Conservation (phyloP, 2,797 vertebrate species). For the Syngnathus rostellatus region DNA sequence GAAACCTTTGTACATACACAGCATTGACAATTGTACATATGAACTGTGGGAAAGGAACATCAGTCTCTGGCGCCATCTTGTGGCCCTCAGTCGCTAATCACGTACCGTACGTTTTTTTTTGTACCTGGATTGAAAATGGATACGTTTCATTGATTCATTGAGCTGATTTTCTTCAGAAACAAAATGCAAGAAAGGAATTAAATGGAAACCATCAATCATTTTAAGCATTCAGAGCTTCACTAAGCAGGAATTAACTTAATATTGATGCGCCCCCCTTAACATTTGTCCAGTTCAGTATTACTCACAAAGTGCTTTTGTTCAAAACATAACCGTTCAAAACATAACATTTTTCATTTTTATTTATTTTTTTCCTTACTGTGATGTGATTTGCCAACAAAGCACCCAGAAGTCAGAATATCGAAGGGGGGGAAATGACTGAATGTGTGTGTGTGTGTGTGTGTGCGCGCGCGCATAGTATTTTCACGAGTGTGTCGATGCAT, state of each 20-base stretch:
- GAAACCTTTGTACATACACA: not conserved
- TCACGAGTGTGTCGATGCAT: constrained; percentile 52
- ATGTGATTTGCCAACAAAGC: not conserved
- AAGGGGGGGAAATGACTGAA: constrained; percentile 11
- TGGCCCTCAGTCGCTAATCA: no score
- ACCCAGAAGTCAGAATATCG: constrained; percentile 23
- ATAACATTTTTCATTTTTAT: constrained; percentile 22
- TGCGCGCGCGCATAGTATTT: constrained; percentile 11
- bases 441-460: not conserved
- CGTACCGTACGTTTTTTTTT: no score
- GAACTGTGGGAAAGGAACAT: no score
- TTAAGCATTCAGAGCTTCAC: no score
- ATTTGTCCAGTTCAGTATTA: constrained; percentile 7
- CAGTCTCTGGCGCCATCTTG: no score
- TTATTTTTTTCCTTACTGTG: constrained; percentile 19
- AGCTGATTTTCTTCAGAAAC: no score
- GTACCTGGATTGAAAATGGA: no score
- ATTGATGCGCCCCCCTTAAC: not conserved
- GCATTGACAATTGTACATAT: no score
- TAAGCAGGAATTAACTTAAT: not conserved
- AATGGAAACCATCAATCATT: no score
- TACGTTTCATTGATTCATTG: no score
- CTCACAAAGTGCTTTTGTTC: constrained; percentile 60
- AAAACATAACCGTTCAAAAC: not conserved
- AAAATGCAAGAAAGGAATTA: no score